Conservation (phyloP, 2,888 invertebrate species). For the Coronaproctus castanopsis region DNA sequence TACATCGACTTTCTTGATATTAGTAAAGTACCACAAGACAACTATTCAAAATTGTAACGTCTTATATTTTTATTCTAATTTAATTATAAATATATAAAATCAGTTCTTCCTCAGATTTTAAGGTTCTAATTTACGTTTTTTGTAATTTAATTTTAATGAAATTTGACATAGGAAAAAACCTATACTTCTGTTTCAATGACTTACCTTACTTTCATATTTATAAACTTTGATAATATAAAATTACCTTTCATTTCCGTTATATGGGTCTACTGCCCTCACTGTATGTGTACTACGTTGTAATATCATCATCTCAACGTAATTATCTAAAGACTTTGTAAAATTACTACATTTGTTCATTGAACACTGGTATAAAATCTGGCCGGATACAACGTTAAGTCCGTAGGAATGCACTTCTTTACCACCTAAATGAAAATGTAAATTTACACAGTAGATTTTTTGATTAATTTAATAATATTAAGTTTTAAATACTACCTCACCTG, state of each 20-base stretch:
- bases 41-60: no score
- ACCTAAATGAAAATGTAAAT: constrained; percentile 32
- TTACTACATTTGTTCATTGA: constrained; percentile 49
- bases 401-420: constrained; percentile 70
- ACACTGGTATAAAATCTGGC: constrained; percentile 57
- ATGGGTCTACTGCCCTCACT: constrained; percentile 72
- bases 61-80: no score
- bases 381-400: constrained; percentile 56
- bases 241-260: constrained; percentile 64
- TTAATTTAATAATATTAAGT: background rate
- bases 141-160: no score
- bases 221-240: no score
- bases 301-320: constrained; percentile 38
- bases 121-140: no score
- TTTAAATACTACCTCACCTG: constrained; percentile 33
- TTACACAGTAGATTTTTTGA: background rate
- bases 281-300: constrained; percentile 66
- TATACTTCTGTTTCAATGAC: no score
- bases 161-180: constrained; percentile 5
- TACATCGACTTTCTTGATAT: no score
- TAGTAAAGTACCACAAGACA: no score
- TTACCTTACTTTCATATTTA: no score
- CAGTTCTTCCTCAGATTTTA: no score
- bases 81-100: no score
- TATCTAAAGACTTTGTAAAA: constrained; percentile 34